Base-by-base conservation (phyloP, 30 jellyfish, hydroid and myxozoan genomes). In the Rhopilema esculentum region DNA sequence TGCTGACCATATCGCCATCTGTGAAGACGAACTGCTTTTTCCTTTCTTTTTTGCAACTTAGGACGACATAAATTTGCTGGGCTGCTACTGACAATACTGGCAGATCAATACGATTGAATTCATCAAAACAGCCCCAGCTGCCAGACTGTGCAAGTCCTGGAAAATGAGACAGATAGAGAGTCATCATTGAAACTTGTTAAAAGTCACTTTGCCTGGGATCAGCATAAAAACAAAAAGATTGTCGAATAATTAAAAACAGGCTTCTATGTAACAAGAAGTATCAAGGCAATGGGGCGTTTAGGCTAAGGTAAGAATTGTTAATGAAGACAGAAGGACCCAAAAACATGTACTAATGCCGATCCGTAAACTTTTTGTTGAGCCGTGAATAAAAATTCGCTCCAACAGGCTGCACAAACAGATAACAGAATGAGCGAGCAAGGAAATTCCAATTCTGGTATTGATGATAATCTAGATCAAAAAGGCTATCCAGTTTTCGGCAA, bases 121-220 rank as follows among this genome's bases (percentile, higher is more conserved):
- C 97, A 84, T 91, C 97, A 69, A 91, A 91, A 53, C 97, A 91
- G 27, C 97, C 97, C 97, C 97, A 91, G 65, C 97, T 91, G n/a
- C 97, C 97, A 26, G 97, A 91, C 26, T 91, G 97, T 25, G 97
- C 97, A 49, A 91, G 89, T 27, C 97, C 97, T 89, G 16, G 69
- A 57, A 72, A 22, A 18, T 6, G 9, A 49, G 32, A 75, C 57
- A 40, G 57, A 40, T 2, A n/a, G n/a, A 40, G 12, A 6, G 12
- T 40, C 57, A 40, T 40, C 9, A 40, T 40, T 40, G 9, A 12
- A 40, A 12, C 6, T 2, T 2, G 57, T 40, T 12, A 40, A 40
- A 40, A 40, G 57, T 6, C 57, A 12, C 6, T 12, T 40, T 40
- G 57, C 57, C 12, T 12, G 12, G 57, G 57, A 40, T 40, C 6